phyloP scores from a whole-genome alignment of 2,113 vertebrate species.

The Piaya cayana region DNA sequence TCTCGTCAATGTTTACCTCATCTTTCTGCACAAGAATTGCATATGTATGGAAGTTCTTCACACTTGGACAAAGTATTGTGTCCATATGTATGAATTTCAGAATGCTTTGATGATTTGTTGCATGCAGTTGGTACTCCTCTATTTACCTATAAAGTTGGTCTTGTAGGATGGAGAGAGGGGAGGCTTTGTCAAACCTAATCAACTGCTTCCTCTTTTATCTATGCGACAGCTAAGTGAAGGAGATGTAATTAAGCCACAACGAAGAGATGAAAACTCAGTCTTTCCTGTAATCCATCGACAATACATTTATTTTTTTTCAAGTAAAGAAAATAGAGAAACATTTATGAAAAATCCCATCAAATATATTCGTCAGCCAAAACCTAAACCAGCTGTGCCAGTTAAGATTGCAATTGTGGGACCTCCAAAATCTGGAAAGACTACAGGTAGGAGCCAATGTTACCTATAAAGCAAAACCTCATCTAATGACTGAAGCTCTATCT shows the following conservation, averaged over 20 bases:
- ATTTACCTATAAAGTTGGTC: neutral
- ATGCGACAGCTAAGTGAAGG: conserved; percentile 81
- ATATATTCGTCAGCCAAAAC: conserved; percentile 87
- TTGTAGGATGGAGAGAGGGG: neutral
- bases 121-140: neutral
- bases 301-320: conserved; percentile 91
- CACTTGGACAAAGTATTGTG: neutral
- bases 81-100: neutral
- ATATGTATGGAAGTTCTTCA: neutral
- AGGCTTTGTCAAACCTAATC: neutral
- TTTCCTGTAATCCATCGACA: conserved; percentile 87
- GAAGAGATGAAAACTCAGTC: conserved; percentile 65
- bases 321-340: conserved; percentile 82
- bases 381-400: conserved; percentile 79
- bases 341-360: conserved; percentile 93
- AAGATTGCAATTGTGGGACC: conserved; percentile 87
- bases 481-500: neutral
- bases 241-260: conserved; percentile 82
- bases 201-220: conserved; percentile 19
- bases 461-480: neutral
- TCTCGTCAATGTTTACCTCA: neutral
- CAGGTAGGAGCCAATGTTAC: conserved; percentile 74
- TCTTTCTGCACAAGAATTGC: neutral
- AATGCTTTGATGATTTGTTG: neutral
- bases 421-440: conserved; percentile 94